phyloP scores from a whole-genome alignment of 2,797 vertebrate genomes.

The Philypnodon macrostomus region DNA sequence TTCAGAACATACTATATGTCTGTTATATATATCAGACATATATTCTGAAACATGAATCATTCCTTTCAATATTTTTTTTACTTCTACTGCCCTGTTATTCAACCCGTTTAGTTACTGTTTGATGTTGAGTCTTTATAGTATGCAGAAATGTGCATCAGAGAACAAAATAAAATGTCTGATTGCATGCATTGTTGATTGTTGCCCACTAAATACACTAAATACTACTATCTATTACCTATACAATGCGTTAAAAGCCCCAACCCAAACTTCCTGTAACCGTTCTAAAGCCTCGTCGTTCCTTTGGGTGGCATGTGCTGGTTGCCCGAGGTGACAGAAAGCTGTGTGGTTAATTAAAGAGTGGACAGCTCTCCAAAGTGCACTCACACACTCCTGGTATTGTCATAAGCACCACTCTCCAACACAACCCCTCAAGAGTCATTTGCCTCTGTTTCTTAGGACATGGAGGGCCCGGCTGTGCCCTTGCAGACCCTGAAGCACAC shows the following conservation, averaged over 20 bases:
- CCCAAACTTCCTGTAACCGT: conserved; percentile 15
- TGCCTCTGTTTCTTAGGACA: conserved; percentile 58
- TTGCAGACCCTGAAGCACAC: conserved; percentile 29
- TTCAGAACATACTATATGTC: no score
- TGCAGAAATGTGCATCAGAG: no score
- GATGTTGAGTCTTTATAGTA: no score
- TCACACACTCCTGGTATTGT: conserved; percentile 64
- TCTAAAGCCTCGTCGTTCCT: conserved; percentile 23
- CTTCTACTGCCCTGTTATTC: no score
- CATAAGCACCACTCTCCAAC: conserved; percentile 64
- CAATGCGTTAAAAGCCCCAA: background rate
- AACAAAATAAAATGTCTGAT: no score
- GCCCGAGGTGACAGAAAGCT: conserved; percentile 54
- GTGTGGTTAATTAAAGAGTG: conserved; percentile 67
- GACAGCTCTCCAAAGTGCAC: conserved; percentile 64
- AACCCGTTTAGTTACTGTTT: no score
- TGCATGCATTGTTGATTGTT: no score
- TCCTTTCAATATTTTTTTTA: no score
- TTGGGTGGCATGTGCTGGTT: conserved; percentile 40
- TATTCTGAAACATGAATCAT: no score
- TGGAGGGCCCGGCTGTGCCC: conserved; percentile 29
- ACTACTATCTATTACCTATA: no score
- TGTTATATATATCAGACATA: no score
- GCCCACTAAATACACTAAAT: no score
- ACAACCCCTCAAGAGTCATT: conserved; percentile 68